phyloP scores from a whole-genome alignment of 2,797 vertebrate species.

The Rhabdomys pumilio region DNA sequence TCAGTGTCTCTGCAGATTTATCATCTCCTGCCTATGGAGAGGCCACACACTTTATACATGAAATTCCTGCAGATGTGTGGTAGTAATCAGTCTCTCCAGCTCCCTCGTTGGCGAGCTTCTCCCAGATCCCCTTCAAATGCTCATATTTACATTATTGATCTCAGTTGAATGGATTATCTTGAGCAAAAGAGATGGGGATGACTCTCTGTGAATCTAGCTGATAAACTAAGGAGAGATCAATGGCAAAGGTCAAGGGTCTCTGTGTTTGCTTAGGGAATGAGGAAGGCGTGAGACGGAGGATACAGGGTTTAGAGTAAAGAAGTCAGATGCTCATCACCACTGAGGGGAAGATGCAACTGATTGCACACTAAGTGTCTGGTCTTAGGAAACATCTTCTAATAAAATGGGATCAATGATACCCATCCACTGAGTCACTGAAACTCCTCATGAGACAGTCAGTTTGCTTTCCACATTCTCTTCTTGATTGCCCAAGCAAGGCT shows the following conservation, averaged over 20 bases:
- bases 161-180: conserved; percentile 83
- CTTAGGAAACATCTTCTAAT: conserved; percentile 79
- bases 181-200: conserved; percentile 80
- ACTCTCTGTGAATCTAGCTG: conserved; percentile 87
- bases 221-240: conserved; percentile 88
- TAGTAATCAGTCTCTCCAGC: background rate
- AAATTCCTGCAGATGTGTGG: background rate
- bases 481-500: conserved; percentile 43
- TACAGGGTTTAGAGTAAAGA: conserved; percentile 88
- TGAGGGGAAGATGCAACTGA: conserved; percentile 72
- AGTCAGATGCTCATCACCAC: conserved; percentile 84
- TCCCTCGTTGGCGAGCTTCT: conserved; percentile 36
- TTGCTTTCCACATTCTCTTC: conserved; percentile 78
- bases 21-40: background rate
- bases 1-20: background rate
- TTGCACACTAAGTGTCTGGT: conserved; percentile 65
- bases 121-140: conserved; percentile 83
- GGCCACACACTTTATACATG: background rate
- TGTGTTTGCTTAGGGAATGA: conserved; percentile 87
- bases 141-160: conserved; percentile 90
- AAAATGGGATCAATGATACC: conserved; percentile 79
- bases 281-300: conserved; percentile 88
- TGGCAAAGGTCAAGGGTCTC: conserved; percentile 90
- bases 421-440: conserved; percentile 78
- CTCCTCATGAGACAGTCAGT: conserved; percentile 76